These are phyloP conservation scores for Lycia hirtaria DNA, from an alignment of 2,888 invertebrate species.

Conservation along the genomic window DNA sequence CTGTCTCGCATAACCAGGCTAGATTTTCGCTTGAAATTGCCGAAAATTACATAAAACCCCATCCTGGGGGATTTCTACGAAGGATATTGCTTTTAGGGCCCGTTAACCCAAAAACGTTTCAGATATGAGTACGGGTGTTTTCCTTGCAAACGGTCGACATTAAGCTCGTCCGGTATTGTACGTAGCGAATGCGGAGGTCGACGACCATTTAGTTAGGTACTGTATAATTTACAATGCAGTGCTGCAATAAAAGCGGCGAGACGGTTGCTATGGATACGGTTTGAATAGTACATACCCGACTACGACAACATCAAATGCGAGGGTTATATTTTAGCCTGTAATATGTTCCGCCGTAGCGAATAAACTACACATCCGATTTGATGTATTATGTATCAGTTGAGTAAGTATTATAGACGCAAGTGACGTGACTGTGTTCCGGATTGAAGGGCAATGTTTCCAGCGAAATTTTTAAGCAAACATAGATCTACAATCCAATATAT, in stretches of 20 bases:
- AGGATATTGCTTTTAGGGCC: neutral
- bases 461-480: no score
- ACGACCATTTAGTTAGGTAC: slow-evolving; percentile 14
- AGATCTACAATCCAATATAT: no score
- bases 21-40: neutral
- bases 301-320: no score
- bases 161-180: neutral
- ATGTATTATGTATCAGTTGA: no score
- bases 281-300: neutral
- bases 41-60: neutral
- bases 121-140: neutral
- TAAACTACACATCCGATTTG: no score
- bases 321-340: no score
- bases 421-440: no score
- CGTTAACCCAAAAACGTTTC: neutral
- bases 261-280: slow-evolving; percentile 17
- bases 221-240: slow-evolving; percentile 27
- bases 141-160: neutral
- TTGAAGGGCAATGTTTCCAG: no score
- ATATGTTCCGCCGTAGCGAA: no score
- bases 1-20: neutral
- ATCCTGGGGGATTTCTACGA: neutral
- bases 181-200: neutral
- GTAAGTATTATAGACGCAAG: no score
- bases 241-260: slow-evolving; percentile 17